phyloP scores from a whole-genome alignment of 2,113 vertebrate genomes.

The Vanacampus margaritifer region DNA sequence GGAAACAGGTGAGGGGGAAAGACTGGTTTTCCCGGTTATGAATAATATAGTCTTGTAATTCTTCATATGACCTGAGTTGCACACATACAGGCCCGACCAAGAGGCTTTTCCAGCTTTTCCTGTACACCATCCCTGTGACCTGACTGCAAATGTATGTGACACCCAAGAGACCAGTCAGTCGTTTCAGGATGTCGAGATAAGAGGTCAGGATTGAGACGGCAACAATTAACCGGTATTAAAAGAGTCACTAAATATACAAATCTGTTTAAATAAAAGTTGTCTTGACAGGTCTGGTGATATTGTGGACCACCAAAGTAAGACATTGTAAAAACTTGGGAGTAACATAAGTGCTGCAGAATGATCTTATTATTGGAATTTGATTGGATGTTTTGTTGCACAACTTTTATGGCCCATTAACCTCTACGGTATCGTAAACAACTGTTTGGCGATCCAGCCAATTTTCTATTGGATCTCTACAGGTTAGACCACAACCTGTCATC shows the following conservation, averaged over 20 bases:
- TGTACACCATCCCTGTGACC: not conserved
- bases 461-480: not conserved
- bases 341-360: no score
- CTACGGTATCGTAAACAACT: not conserved
- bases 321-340: no score
- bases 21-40: constrained; percentile 47
- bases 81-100: constrained; percentile 3
- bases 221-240: not conserved
- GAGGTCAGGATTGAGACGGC: not conserved
- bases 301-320: no score
- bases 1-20: constrained; percentile 71
- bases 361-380: not conserved
- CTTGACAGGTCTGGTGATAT: no score
- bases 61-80: constrained; percentile 2
- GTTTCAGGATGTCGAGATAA: not conserved
- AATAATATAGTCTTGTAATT: constrained; percentile 27
- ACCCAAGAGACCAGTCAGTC: not conserved
- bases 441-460: not conserved
- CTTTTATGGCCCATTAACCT: not conserved
- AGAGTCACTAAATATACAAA: not conserved
- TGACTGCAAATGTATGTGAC: not conserved
- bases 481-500: not conserved
- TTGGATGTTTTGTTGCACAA: not conserved
- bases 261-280: no score
- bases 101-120: not conserved